phyloP scores from a whole-genome alignment of 2,797 vertebrate species.

The Premnoplex brunnescens region DNA sequence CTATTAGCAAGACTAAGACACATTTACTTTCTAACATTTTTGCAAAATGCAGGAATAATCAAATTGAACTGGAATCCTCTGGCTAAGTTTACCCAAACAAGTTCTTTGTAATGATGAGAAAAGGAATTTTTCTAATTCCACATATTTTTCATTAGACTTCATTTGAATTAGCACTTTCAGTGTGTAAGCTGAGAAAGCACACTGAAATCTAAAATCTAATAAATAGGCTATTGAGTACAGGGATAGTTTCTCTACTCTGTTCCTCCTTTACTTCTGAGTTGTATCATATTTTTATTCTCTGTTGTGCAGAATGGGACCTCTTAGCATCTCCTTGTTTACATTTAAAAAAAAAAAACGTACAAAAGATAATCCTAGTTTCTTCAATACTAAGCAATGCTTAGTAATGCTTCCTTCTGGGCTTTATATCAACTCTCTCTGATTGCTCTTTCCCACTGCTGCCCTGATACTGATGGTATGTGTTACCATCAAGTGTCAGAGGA shows the following conservation, averaged over 20 bases:
- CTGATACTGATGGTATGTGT: background rate
- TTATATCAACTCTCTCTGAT: background rate
- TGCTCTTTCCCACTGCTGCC: background rate
- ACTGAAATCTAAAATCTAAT: background rate
- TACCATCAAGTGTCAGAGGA: background rate
- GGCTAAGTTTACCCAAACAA: background rate
- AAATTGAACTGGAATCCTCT: background rate
- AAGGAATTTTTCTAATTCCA: background rate
- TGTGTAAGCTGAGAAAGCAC: background rate
- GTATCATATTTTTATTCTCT: background rate
- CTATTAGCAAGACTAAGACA: background rate
- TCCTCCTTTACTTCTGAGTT: background rate
- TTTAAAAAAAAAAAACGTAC: background rate
- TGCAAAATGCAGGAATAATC: background rate
- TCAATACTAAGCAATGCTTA: background rate
- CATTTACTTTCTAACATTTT: background rate
- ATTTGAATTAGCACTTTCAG: background rate
- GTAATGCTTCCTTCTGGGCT: background rate
- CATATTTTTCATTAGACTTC: background rate
- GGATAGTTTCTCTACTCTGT: background rate
- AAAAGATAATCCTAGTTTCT: background rate
- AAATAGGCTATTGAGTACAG: background rate
- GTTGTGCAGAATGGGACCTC: background rate
- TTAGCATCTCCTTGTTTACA: background rate
- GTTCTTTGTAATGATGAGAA: background rate